phyloP scores from a whole-genome alignment of 37 sponge, comb jelly and placozoan genomes.

The Hormiphora californensis region DNA sequence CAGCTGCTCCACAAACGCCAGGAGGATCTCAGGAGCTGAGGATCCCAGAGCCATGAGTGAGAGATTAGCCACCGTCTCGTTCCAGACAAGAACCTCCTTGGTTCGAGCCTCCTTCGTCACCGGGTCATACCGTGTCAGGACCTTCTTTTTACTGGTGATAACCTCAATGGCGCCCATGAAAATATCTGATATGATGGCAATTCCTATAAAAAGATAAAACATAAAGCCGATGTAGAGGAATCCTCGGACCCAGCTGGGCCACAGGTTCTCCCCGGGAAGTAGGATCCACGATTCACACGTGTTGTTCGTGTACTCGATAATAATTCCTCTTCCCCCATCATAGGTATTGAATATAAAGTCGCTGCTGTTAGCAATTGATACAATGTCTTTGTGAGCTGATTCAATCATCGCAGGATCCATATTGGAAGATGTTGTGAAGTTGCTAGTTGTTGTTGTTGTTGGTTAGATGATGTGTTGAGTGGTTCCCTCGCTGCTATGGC shows the following conservation, averaged over 20 bases:
- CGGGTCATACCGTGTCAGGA: conserved; percentile 57
- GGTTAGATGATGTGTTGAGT: no score
- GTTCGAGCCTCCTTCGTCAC: conserved; percentile 36
- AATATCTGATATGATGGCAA: conserved; percentile 65
- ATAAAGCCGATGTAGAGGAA: conserved; percentile 58
- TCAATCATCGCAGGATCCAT: no score
- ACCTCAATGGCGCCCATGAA: conserved; percentile 70
- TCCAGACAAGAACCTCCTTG: conserved; percentile 66
- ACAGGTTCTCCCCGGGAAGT: conserved; percentile 59
- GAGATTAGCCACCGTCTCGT: conserved; percentile 70
- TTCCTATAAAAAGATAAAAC: conserved; percentile 62
- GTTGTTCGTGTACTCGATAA: background rate
- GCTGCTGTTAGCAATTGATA: no score
- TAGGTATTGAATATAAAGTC: no score
- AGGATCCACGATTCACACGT: conserved; percentile 43
- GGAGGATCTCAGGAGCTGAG: conserved; percentile 71
- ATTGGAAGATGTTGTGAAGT: no score
- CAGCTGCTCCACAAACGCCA: conserved; percentile 52
- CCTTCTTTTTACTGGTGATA: conserved; percentile 59
- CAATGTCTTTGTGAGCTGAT: no score
- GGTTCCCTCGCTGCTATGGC: no score
- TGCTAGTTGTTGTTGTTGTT: no score
- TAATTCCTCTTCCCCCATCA: no score
- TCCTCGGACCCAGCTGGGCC: conserved; percentile 57
- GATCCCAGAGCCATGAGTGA: conserved; percentile 69